phyloP scores from a whole-genome alignment of 1,140 invertebrate genomes.

The Nomia melanderi region DNA sequence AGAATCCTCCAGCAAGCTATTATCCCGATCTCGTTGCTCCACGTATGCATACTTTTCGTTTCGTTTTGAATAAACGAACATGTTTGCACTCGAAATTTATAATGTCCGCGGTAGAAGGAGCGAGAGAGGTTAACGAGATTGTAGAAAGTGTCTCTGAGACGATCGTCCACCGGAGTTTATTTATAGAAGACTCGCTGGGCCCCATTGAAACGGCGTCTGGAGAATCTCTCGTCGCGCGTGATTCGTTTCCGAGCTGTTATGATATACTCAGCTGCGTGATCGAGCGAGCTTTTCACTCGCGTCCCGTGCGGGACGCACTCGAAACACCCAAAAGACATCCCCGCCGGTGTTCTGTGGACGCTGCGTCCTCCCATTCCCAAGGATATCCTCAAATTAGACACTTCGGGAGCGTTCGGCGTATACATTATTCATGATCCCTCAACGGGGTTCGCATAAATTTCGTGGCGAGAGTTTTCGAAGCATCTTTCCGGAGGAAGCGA shows the following conservation, averaged over 20 bases:
- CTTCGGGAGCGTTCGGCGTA: slow-evolving; percentile 39
- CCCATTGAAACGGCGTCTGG: slow-evolving; percentile 18
- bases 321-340: slow-evolving; percentile 38
- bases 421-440: slow-evolving; percentile 61
- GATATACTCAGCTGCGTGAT: slow-evolving; percentile 39
- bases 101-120: no score
- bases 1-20: background rate
- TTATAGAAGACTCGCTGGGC: slow-evolving; percentile 43
- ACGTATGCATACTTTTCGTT: background rate
- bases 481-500: background rate
- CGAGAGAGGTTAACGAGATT: slow-evolving; percentile 41
- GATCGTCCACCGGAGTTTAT: slow-evolving; percentile 35
- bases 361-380: slow-evolving; percentile 33
- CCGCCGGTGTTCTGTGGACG: background rate
- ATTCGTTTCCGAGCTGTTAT: slow-evolving; percentile 41
- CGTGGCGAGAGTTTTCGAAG: background rate
- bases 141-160: slow-evolving; percentile 6
- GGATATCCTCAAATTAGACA: slow-evolving; percentile 57
- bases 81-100: slow-evolving; percentile 41
- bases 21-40: background rate
- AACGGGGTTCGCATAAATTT: slow-evolving; percentile 20
- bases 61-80: background rate
- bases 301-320: slow-evolving; percentile 2
- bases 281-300: background rate
- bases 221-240: slow-evolving; percentile 39